Evolutionary conservation across 23 tunicate species (phyloP).

Genomic region (Halocynthia roretzi): DNA sequence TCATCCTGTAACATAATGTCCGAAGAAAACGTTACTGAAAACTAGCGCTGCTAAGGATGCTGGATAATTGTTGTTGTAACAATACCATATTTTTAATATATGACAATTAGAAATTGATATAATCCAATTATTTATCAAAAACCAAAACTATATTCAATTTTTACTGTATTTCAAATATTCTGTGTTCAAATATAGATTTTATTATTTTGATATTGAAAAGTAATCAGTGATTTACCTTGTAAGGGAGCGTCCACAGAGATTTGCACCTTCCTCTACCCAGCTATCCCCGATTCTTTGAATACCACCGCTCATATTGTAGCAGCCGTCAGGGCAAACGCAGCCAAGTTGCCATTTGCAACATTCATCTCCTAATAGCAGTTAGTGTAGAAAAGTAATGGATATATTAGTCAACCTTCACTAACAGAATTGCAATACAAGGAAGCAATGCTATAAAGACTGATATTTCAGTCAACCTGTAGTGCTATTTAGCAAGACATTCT

Average conservation of each 20-base stretch:
- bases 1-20: conserved; percentile 7
- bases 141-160: no score
- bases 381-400: no score
- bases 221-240: neutral
- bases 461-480: neutral
- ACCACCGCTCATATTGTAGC: conserved; percentile 10
- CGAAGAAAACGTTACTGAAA: neutral
- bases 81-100: neutral
- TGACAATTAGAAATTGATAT: neutral
- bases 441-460: neutral
- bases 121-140: neutral
- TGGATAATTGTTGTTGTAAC: no score
- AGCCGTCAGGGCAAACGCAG: conserved; percentile 39
- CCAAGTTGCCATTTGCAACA: conserved; percentile 26
- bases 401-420: no score
- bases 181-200: no score
- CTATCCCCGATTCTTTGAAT: conserved; percentile 13
- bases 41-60: no score
- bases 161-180: no score
- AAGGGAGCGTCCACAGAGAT: conserved; percentile 19
- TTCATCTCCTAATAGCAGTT: neutral
- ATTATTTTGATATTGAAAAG: no score
- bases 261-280: conserved; percentile 24
- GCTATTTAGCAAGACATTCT: neutral
- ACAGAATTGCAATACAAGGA: no score